Evolutionary conservation across 2,888 invertebrate species (phyloP), one percentile per base, ranked within the genome.

Genomic region (Calliopum simillimum): DNA sequence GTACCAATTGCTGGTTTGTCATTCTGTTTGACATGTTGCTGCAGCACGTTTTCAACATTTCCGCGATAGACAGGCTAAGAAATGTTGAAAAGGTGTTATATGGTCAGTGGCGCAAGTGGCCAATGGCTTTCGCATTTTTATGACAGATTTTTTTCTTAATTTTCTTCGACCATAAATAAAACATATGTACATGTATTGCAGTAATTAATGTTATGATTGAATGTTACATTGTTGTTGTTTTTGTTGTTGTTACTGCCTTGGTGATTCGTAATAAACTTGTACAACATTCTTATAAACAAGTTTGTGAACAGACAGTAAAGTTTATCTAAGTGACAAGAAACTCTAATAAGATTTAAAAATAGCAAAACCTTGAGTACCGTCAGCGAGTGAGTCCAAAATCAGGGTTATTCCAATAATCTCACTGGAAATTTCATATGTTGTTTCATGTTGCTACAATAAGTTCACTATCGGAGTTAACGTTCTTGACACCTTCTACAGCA

Each of bases 31-130:
- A 53, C 65, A 53, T 25, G 68, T 59, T 51, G 46, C 53, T 44
- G 16, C n/a, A 68, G 68, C 68, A 68, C 68, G 68, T 61, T 62
- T 62, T 23, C 19, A 49, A 46, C 25, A 25, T 19, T 68, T 55
- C 68, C 55, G 46, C 49, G 59, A 59, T 49, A 49, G 66, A 19
- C 11, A n/a, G 55, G 59, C 59, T 59, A 49, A n/a, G 43, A 59
- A 67, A 47, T 23, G 64, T 58, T 51, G 66, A 25, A 71, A 56
- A 71, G 70, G 71, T 59, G 67, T 66, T 74, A 69, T 74, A 72
- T 72, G 72, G 74, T 74, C 74, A 72, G 64, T 71, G 71, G 69
- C 64, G 72, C 74, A 71, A 62, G 66, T 62, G 43, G 51, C 65
- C 69, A 63, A 58, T 58, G 49, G 49, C 46, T 61, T 44, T 13